phyloP scores from a whole-genome alignment of 2,888 invertebrate genomes.

The Teleiodes luculella region DNA sequence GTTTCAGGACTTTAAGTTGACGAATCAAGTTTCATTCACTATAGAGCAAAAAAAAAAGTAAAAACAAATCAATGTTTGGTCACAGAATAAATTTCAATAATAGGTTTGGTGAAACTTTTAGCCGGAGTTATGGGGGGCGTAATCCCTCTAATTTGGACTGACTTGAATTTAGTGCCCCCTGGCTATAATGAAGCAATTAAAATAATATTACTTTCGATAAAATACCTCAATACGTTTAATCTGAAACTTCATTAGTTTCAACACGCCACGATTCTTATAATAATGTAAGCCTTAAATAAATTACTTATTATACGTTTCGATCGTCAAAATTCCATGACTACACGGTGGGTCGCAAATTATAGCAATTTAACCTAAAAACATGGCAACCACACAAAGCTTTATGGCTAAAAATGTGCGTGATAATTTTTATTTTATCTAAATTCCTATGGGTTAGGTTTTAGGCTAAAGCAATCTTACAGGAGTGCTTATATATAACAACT shows the following conservation, averaged over 20 bases:
- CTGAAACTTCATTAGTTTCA: neutral
- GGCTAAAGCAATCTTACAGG: neutral
- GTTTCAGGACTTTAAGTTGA: too few species aligned
- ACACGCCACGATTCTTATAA: neutral
- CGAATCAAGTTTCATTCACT: too few species aligned
- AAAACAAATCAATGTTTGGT: too few species aligned
- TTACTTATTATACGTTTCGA: conserved; percentile 12
- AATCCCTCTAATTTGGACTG: too few species aligned
- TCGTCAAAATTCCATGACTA: conserved; percentile 1
- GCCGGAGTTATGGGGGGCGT: too few species aligned
- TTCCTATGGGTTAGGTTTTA: neutral
- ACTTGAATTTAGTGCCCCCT: neutral
- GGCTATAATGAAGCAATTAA: neutral
- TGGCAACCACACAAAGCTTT: conserved; percentile 1
- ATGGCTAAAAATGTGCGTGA: conserved; percentile 16
- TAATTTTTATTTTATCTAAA: conserved; percentile 14
- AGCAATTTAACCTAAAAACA: conserved; percentile 5
- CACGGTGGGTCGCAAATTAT: conserved; percentile 4
- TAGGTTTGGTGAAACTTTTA: too few species aligned
- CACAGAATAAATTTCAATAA: too few species aligned
- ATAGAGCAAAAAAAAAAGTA: too few species aligned
- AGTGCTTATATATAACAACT: neutral
- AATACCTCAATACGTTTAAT: neutral
- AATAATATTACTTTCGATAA: neutral
- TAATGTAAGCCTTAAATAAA: neutral